Percentiles rank a stretch among this genome's conserved stretches.
Conservation (phyloP, 1,140 invertebrate genomes). For the Cotesia chilonis region DNA sequence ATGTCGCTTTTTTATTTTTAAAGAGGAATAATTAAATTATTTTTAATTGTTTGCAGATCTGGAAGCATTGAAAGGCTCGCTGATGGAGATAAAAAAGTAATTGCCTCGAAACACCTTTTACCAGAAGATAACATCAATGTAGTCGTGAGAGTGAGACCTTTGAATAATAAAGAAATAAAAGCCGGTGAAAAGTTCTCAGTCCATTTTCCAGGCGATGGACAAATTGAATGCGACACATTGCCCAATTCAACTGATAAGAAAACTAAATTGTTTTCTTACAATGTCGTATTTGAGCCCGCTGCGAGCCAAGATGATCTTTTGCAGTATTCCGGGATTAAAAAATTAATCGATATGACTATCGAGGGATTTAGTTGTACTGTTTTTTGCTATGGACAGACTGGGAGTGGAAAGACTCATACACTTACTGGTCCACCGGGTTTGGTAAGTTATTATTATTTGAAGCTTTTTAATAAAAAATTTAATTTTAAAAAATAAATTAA, state of each 20-base stretch:
- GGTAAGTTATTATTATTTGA: slow-evolving; percentile 66
- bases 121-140: slow-evolving; percentile 84
- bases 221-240: slow-evolving; percentile 69
- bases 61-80: slow-evolving; percentile 53
- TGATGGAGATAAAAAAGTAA: slow-evolving; percentile 50
- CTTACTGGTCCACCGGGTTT: slow-evolving; percentile 89
- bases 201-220: slow-evolving; percentile 81
- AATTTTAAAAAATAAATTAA: too few species aligned
- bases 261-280: slow-evolving; percentile 83
- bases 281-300: slow-evolving; percentile 88
- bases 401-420: slow-evolving; percentile 95
- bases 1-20: too few species aligned
- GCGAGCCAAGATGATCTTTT: slow-evolving; percentile 84
- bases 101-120: slow-evolving; percentile 49
- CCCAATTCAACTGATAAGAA: slow-evolving; percentile 69
- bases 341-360: slow-evolving; percentile 90
- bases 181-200: slow-evolving; percentile 70
- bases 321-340: slow-evolving; percentile 83
- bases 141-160: slow-evolving; percentile 78
- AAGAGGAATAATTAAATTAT: neutral
- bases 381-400: slow-evolving; percentile 97
- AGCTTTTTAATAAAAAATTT: too few species aligned
- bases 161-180: slow-evolving; percentile 75
- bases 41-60: slow-evolving; percentile 38
- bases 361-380: slow-evolving; percentile 93